Conservation (phyloP, 2,113 vertebrate genomes). For the Centropristis striata region DNA sequence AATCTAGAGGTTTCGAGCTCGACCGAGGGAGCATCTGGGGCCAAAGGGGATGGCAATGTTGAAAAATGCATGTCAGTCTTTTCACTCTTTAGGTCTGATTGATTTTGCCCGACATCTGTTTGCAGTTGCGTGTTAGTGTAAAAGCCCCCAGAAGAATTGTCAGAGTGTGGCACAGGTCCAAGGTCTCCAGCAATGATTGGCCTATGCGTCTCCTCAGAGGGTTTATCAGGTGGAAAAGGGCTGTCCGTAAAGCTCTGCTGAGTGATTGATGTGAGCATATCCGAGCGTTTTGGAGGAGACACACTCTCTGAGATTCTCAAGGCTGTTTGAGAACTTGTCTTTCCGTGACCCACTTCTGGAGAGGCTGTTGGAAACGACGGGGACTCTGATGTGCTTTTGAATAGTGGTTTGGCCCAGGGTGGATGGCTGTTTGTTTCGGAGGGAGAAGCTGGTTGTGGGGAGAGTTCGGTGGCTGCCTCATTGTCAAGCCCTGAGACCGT, state of each 20-base stretch:
- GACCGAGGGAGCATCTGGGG: constrained; percentile 26
- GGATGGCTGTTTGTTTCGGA: constrained; percentile 19
- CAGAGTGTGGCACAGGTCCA: constrained; percentile 21
- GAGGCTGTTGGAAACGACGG: constrained; percentile 45
- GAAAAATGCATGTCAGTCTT: constrained; percentile 24
- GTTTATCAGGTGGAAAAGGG: constrained; percentile 40
- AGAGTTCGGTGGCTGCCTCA: constrained; percentile 25
- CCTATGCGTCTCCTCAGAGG: constrained; percentile 31
- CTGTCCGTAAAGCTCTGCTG: constrained; percentile 39
- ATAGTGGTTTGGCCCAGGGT: constrained; percentile 11
- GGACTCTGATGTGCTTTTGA: constrained; percentile 39
- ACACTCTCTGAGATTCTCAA: constrained; percentile 1
- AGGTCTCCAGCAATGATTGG: constrained; percentile 11
- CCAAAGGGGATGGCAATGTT: constrained; percentile 20
- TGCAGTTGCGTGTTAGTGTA: constrained; percentile 1
- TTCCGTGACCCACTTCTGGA: constrained; percentile 31
- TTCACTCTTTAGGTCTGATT: constrained; percentile 10
- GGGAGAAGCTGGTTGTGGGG: constrained; percentile 32
- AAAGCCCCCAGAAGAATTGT: constrained; percentile 11
- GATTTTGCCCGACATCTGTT: constrained; percentile 35
- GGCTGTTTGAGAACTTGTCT: constrained; percentile 26
- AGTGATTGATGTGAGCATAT: constrained; percentile 24
- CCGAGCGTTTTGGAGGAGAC: background rate
- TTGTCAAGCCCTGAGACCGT: constrained; percentile 45
- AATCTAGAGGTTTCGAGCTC: constrained; percentile 41